Evolutionary conservation across 2,797 vertebrate genomes (phyloP).

Genomic region (Characodon lateralis): DNA sequence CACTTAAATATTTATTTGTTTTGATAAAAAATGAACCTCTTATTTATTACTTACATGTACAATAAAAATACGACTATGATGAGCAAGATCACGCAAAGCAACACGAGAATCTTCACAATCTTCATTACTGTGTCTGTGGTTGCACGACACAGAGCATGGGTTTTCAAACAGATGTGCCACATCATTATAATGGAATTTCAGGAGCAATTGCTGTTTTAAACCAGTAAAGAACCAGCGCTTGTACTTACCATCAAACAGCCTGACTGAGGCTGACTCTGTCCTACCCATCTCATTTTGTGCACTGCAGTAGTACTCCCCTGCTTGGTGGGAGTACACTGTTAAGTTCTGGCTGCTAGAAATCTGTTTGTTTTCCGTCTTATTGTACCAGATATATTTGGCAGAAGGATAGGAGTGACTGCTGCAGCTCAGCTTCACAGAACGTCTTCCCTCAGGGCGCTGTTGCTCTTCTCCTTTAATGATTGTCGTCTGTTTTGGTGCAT

Average conservation of each 20-base stretch:
- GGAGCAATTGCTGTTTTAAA: neutral
- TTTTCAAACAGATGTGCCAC: neutral
- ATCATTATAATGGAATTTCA: neutral
- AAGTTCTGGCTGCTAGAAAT: conserved; percentile 10
- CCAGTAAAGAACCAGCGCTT: neutral
- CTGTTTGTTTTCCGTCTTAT: accelerated
- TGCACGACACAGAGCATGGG: conserved; percentile 17
- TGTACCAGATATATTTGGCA: conserved; percentile 54
- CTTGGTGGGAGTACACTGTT: conserved; percentile 51
- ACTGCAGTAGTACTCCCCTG: conserved; percentile 68
- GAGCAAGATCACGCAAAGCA: conserved; percentile 18
- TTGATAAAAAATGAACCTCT: neutral
- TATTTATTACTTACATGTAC: conserved; percentile 57
- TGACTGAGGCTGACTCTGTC: conserved; percentile 22
- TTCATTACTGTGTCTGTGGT: conserved; percentile 14
- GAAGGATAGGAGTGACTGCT: conserved; percentile 51
- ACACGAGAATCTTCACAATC: neutral
- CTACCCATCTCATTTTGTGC: conserved; percentile 46
- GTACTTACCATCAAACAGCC: conserved; percentile 64
- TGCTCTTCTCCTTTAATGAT: conserved; percentile 31
- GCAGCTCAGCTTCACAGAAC: conserved; percentile 65
- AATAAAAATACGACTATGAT: conserved; percentile 19
- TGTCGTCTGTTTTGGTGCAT: conserved; percentile 58
- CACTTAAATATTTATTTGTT: neutral
- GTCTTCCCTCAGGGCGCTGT: accelerated